Conservation (phyloP, 1,140 invertebrate species). For the Argopecten irradians region DNA sequence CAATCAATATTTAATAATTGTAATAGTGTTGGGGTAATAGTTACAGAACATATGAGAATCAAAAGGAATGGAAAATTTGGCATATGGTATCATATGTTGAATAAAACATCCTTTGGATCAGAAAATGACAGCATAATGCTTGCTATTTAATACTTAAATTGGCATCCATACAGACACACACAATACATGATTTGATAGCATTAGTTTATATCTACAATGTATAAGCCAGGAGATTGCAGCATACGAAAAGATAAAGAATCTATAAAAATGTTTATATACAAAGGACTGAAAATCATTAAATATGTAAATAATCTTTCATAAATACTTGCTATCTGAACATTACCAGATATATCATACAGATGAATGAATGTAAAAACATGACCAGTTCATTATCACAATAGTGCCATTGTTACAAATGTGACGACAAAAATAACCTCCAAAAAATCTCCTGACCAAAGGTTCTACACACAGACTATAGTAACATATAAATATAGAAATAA, state of each 20-base stretch:
- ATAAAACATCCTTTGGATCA: neutral
- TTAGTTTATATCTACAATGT: neutral
- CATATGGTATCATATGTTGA: neutral
- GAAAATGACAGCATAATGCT: neutral
- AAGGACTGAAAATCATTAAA: constrained; percentile 4
- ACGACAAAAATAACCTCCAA: neutral
- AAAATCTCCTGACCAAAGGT: neutral
- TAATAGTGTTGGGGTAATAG: neutral
- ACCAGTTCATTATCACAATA: constrained; percentile 3
- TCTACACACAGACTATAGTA: constrained; percentile 9
- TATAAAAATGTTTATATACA: constrained; percentile 19
- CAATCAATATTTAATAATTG: neutral
- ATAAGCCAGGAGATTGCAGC: neutral
- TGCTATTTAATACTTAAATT: neutral
- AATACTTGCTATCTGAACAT: constrained; percentile 16
- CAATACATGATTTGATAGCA: neutral
- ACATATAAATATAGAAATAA: constrained; percentile 19
- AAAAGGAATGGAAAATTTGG: neutral
- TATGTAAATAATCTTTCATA: constrained; percentile 19
- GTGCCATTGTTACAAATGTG: neutral
- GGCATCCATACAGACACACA: constrained; percentile 5
- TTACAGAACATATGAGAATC: neutral
- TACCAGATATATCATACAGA: neutral
- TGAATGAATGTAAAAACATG: neutral
- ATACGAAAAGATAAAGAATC: neutral